Conservation (phyloP, 2,113 vertebrate genomes). For the Platysteira castanea region DNA sequence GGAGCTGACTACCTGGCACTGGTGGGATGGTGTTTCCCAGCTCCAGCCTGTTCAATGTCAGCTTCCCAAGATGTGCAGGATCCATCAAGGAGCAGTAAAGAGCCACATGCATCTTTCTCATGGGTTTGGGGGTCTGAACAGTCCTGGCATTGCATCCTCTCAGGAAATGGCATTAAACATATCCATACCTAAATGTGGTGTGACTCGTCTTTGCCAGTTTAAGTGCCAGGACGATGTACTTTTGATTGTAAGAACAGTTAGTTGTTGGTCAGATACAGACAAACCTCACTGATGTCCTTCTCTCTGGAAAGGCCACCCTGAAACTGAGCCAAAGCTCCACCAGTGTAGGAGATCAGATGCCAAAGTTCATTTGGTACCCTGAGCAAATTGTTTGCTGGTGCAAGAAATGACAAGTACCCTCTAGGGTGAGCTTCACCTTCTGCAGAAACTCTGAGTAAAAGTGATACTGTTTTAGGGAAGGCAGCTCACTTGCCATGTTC, state of each 20-base stretch:
- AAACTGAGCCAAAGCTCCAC: not conserved
- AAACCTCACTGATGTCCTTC: not conserved
- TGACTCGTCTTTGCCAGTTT: not conserved
- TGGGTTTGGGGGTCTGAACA: not conserved
- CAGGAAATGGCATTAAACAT: not conserved
- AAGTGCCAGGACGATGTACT: not conserved
- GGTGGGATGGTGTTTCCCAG: not conserved
- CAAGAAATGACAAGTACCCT: not conserved
- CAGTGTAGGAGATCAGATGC: not conserved
- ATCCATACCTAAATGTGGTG: not conserved
- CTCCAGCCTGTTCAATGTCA: not conserved
- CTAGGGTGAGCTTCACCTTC: not conserved
- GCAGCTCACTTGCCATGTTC: not conserved
- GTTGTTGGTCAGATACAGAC: not conserved
- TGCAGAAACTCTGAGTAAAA: not conserved
- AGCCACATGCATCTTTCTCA: accelerated
- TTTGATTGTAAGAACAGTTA: not conserved
- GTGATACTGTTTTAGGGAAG: not conserved
- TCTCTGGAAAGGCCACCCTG: not conserved
- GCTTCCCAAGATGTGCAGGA: not conserved
- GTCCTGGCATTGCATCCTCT: not conserved
- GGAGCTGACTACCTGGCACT: not conserved
- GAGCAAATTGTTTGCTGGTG: not conserved
- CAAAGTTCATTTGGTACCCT: not conserved
- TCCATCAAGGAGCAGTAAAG: not conserved